phyloP scores from a whole-genome alignment of 2,113 vertebrate species.

The Podilymbus podiceps region DNA sequence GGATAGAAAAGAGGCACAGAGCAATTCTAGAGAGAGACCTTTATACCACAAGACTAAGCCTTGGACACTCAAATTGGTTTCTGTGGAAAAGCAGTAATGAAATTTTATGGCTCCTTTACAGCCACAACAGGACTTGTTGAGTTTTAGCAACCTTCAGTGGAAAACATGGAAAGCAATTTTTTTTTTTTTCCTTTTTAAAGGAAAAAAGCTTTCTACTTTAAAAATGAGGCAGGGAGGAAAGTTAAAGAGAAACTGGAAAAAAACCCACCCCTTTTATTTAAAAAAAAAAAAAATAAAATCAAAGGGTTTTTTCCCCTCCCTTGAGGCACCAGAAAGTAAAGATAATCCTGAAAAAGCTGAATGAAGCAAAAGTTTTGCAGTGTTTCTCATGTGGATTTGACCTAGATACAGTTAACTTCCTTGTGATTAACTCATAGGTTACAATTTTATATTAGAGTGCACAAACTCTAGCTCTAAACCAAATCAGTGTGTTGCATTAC shows the following conservation, averaged over 20 bases:
- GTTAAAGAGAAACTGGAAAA: background rate
- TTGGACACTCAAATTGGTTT: background rate
- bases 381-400: slow-evolving; percentile 4
- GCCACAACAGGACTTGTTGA: background rate
- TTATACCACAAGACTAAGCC: background rate
- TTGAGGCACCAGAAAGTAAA: background rate
- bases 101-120: background rate
- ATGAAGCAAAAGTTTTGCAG: slow-evolving; percentile 52
- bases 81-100: background rate
- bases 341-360: slow-evolving; percentile 46
- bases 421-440: slow-evolving; percentile 2
- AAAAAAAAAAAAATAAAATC: background rate
- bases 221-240: background rate
- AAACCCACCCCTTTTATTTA: background rate
- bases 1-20: background rate
- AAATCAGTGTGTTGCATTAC: background rate
- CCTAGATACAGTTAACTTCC: slow-evolving; percentile 36
- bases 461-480: background rate
- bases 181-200: background rate
- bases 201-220: background rate
- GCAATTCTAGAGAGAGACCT: background rate
- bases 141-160: background rate
- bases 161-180: background rate
- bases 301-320: slow-evolving; percentile 7
- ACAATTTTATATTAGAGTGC: background rate